phyloP scores from a whole-genome alignment of 2,113 vertebrate genomes.

The Apeltes quadracus region DNA sequence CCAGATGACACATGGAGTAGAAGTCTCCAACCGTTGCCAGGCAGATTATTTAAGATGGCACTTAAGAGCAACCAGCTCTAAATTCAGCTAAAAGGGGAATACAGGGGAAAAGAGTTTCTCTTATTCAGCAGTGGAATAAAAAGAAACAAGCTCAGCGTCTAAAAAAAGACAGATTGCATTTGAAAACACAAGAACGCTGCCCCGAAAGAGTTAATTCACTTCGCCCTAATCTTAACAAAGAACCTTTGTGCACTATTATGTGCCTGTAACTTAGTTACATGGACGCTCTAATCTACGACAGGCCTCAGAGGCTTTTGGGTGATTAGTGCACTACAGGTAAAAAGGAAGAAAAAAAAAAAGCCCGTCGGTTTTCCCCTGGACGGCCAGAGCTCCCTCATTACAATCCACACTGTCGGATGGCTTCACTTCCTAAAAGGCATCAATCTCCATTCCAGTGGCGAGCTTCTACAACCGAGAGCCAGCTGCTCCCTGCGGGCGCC shows the following conservation, averaged over 20 bases:
- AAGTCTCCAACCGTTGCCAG: background rate
- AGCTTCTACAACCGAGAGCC: conserved; percentile 56
- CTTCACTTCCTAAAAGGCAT: conserved; percentile 55
- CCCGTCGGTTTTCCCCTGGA: conserved; percentile 48
- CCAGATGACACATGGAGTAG: conserved; percentile 1
- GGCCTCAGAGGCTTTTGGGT: conserved; percentile 23
- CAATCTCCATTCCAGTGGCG: conserved; percentile 63
- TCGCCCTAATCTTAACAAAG: no score
- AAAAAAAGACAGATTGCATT: background rate
- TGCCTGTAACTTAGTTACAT: no score
- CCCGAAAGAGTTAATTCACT: no score
- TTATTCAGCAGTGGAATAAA: background rate
- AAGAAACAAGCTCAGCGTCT: background rate
- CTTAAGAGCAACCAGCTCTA: no score
- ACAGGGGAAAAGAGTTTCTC: no score
- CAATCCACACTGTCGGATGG: conserved; percentile 60
- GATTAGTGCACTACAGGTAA: conserved; percentile 32
- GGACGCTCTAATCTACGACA: conserved; percentile 40
- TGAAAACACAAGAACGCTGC: background rate
- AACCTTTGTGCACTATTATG: no score
- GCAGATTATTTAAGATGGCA: conserved; percentile 23
- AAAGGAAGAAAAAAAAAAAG: conserved; percentile 1
- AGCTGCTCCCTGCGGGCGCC: conserved; percentile 62
- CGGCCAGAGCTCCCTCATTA: conserved; percentile 48
- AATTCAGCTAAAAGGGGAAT: no score